phyloP scores from a whole-genome alignment of 1,140 invertebrate species.

The Callitettix versicolor region DNA sequence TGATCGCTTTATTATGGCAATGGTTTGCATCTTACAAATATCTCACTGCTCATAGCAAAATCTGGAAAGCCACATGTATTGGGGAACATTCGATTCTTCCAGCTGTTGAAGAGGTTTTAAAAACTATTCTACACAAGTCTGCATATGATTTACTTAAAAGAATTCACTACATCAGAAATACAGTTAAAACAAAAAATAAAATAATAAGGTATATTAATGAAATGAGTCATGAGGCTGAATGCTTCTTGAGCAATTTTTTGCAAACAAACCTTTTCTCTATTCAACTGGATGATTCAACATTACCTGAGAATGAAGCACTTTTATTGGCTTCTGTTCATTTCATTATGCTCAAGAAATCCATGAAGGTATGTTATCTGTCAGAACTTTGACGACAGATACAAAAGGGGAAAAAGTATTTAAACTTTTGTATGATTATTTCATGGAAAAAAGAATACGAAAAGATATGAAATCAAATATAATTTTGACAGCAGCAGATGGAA shows the following conservation, averaged over 20 bases:
- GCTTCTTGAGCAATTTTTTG: conserved; percentile 18
- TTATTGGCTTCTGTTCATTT: conserved; percentile 33
- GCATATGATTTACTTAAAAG: conserved; percentile 30
- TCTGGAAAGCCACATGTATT: conserved; percentile 31
- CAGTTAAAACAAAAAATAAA: too few species aligned
- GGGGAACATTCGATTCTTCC: conserved; percentile 32
- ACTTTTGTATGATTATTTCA: too few species aligned
- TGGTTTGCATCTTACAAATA: conserved; percentile 34
- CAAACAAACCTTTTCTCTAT: conserved; percentile 30
- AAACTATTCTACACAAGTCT: conserved; percentile 30
- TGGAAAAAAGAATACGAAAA: too few species aligned
- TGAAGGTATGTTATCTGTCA: conserved; percentile 31
- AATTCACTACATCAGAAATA: conserved; percentile 33
- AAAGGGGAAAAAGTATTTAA: too few species aligned
- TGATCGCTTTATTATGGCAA: too few species aligned
- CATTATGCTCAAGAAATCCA: conserved; percentile 31
- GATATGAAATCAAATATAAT: too few species aligned
- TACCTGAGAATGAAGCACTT: conserved; percentile 34
- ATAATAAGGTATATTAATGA: conserved; percentile 33
- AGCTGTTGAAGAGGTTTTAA: conserved; percentile 29
- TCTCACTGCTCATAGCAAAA: conserved; percentile 32
- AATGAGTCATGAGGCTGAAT: conserved; percentile 32
- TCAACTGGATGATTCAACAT: conserved; percentile 33
- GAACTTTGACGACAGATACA: conserved; percentile 31
- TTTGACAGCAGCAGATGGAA: too few species aligned